Percentiles rank a stretch among this genome's conserved stretches.
Evolutionary conservation across 2,113 vertebrate species (phyloP).

Genomic region (Forbesichthys agassizii): DNA sequence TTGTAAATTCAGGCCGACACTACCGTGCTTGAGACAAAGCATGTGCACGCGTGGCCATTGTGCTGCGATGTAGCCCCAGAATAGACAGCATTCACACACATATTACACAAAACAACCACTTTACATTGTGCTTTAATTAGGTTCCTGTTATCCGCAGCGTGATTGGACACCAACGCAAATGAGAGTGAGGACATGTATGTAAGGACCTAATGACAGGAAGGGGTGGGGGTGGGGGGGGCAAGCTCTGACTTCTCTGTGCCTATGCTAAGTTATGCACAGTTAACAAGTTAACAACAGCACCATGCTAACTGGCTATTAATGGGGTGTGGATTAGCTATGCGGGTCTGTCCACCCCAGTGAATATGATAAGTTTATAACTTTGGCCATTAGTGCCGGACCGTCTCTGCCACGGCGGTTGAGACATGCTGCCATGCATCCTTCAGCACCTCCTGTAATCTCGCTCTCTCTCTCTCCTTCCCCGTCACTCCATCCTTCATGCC

Average conservation of each 20-base stretch:
- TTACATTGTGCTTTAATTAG: conserved; percentile 56
- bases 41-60: conserved; percentile 43
- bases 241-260: conserved; percentile 8
- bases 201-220: conserved; percentile 17
- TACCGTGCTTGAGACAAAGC: conserved; percentile 29
- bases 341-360: conserved; percentile 16
- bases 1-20: conserved; percentile 33
- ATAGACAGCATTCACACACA: conserved; percentile 33
- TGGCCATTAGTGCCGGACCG: conserved; percentile 63
- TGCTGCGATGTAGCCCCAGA: conserved; percentile 40
- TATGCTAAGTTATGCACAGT: conserved; percentile 5
- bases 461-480: conserved; percentile 20
- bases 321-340: neutral
- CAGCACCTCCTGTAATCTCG: conserved; percentile 14
- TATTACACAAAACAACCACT: conserved; percentile 19
- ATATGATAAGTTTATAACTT: conserved; percentile 60
- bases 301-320: neutral
- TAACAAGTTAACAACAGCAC: conserved; percentile 8
- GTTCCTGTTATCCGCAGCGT: conserved; percentile 13
- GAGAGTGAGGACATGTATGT: neutral
- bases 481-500: conserved; percentile 17
- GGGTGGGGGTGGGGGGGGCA: neutral
- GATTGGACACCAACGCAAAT: conserved; percentile 34
- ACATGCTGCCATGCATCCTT: conserved; percentile 51
- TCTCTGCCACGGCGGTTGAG: conserved; percentile 50